Base-by-base conservation (phyloP, 2,797 vertebrate species). In the Brachymystax lenok region DNA sequence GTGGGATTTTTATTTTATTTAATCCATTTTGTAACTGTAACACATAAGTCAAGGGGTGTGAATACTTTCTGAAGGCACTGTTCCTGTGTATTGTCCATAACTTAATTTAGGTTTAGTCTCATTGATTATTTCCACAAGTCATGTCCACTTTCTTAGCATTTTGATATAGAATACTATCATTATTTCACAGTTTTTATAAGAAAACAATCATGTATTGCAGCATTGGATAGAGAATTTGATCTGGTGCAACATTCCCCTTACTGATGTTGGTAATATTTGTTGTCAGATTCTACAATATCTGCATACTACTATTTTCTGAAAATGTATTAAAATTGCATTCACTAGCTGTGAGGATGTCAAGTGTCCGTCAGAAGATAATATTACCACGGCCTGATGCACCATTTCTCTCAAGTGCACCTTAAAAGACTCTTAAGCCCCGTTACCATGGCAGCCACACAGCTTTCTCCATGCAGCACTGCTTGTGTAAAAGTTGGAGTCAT, bases 401-500 rank as follows among this genome's bases (percentile, higher is more conserved):
- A 76, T 63, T 74, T 79, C 79, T 73, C 28, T 52, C n/a, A 68
- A 59, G 77, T 74, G 56, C 67, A 70, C 80, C 77, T 76, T 80
- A 50, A 59, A 85, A 28, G 4, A 74, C 35, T 2, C 70, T 52
- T 78, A 46, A 81, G 64, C 84, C 83, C 21, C 14, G 83, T 88
- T 80, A 79, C 79, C 83, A 83, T 83, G 71, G 82, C 77, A 84
- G 79, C 82, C 78, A 76, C 85, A 86, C 86, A 86, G 27, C 72
- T 78, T 76, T 83, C 82, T 80, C 75, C 56, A 81, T 73, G 66
- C 75, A 74, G 72, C 74, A 71, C 28, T 77, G 79, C 80, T 77
- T 82, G 74, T 40, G 59, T 74, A 84, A 82, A 79, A 76, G 74
- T 88, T 76, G 78, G 52, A 81, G 77, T 24, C 24, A 24, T 24